Conservation (phyloP, 2,888 invertebrate genomes). For the Platerodrilus igneus region DNA sequence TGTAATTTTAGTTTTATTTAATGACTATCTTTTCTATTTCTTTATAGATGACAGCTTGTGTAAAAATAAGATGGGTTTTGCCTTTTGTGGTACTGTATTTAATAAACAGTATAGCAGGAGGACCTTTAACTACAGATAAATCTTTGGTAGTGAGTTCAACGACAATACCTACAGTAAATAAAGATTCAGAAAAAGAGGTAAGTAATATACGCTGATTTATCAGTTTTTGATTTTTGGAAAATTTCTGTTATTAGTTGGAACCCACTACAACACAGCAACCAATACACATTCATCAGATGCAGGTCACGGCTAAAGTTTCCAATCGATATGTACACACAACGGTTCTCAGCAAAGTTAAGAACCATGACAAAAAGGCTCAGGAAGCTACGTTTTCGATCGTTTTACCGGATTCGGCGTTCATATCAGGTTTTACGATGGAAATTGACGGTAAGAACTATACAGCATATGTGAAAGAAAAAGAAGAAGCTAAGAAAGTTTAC, state of each 20-base stretch:
- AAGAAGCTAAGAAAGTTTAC: conserved; percentile 55
- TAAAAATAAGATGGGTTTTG: no score
- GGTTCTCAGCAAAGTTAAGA: conserved; percentile 60
- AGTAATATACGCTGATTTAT: no score
- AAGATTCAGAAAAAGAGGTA: conserved; percentile 7
- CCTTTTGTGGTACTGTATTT: no score
- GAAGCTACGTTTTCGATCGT: conserved; percentile 63
- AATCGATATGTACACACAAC: conserved; percentile 63
- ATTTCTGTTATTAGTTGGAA: no score
- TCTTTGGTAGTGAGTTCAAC: conserved; percentile 3
- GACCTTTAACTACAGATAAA: neutral
- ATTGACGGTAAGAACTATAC: conserved; percentile 59
- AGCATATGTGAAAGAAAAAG: conserved; percentile 62
- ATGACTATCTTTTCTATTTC: no score
- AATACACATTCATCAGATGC: conserved; percentile 60
- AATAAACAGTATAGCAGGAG: no score
- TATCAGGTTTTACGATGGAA: conserved; percentile 65
- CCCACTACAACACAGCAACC: no score
- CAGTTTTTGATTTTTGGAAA: no score
- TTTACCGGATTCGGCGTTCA: conserved; percentile 65
- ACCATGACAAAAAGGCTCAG: conserved; percentile 55
- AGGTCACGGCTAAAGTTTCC: conserved; percentile 57
- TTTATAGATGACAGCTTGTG: no score
- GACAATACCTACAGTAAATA: neutral
- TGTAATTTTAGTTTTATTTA: no score